Base-by-base conservation (phyloP, 2,888 invertebrate species). In the Drosophila algonquin region DNA sequence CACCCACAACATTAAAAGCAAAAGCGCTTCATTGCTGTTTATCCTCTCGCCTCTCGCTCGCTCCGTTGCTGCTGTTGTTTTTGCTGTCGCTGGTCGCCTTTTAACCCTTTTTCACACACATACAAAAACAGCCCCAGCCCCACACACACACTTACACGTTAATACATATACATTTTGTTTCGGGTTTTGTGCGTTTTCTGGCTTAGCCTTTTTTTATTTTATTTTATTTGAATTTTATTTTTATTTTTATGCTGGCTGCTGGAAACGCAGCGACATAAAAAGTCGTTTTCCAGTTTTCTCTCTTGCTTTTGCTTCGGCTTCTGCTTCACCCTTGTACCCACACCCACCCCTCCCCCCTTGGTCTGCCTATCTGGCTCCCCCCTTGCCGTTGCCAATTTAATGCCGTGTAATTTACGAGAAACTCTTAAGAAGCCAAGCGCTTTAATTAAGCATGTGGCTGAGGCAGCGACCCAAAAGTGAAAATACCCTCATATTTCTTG, bases 381-480 rank as follows among this genome's bases (percentile, higher is more conserved):
- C 40, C 40, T n/a, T 14, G 7, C 40, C 40, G n/a, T 72, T 58
- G 62, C 61, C 70, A 76, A 84, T 86, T 88, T 88, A 86, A 85
- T 88, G 84, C 88, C 75, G 76, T 77, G 84, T 86, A 84, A 86
- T 86, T 86, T 86, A 86, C 87, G 86, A 87, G 80, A 79, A 76
- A 81, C 81, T 83, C 85, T 87, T 83, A 86, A 85, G 83, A 84
- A 80, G 76, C 79, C 62, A 80, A 86, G 85, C 76, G 88, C 86
- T 88, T 86, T 86, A 86, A 86, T 86, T 86, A 86, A 86, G 86
- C 86, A 88, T 86, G 86, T 85, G 87, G 83, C 87, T 80, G 82
- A 73, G 77, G 83, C 86, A 83, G 84, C 87, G 84, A 87, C 84
- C 83, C 85, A 82, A 81, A 87, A 84, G 84, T 80, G 83, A 84